Evolutionary conservation across 2,797 vertebrate species (phyloP), one percentile per base, ranked within the genome.

Genomic region (Graptemys geographica): DNA sequence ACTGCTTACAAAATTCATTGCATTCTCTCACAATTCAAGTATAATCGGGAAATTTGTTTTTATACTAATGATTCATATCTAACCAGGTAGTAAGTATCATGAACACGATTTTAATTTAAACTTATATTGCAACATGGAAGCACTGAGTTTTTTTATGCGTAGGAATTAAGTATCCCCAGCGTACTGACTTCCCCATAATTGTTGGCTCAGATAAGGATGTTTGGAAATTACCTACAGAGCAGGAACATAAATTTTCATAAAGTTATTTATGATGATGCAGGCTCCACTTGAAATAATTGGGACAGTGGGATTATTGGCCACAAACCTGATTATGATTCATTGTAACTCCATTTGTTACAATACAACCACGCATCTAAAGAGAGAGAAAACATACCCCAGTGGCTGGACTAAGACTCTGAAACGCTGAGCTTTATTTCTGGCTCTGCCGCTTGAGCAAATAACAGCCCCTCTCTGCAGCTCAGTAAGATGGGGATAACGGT

Each of bases 41-140:
- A 95, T 97, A 96, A 98, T 85, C 96, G 94, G 92, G 95, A 97
- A 91, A 90, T 94, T 69, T 93, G 94, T 44, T 85, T 94, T 97
- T 94, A 80, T 51, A 9, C 52, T 87, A 82, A 93, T 97, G 90
- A 89, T 81, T 97, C 94, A 94, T 91, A 92, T 94, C 93, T 93
- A 93, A 92, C 69, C 72, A 57, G 65, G 69, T 37, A 94, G 86
- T 31, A 95, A 79, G 86, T 95, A 90, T 85, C 92, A 95, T 95
- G 90, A 91, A 90, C 62, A 92, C 2, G 41, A 62, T 62, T 74
- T 89, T 79, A 80, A 74, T 89, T 89, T 84, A 89, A 88, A 69
- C 49, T 95, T 79, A 93, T 59, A 8, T 79, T 89, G 84, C 89
- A 59, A 12, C 28, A 83, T n/a, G 2, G 25, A 79, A 89, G 80